Conservation (phyloP, 1,140 invertebrate genomes). For the honey bee (Apis mellifera) region DNA sequence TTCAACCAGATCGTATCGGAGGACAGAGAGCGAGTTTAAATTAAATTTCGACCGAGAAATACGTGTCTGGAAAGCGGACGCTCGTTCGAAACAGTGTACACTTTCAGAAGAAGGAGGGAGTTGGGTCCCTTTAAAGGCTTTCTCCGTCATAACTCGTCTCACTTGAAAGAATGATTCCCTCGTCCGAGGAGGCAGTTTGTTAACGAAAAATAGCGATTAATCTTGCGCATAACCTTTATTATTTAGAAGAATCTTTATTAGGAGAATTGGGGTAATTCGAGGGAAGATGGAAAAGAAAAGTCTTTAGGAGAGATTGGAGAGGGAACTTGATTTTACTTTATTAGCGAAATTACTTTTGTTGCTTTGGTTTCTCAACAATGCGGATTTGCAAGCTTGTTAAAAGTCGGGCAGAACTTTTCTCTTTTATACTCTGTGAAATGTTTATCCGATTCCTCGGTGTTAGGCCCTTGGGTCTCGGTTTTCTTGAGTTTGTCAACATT, state of each 20-base stretch:
- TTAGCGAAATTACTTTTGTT: not conserved
- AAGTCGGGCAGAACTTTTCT: not conserved
- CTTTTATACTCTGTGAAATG: no score
- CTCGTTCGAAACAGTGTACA: not conserved
- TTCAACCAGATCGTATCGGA: slow-evolving; percentile 50
- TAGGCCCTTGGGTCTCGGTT: no score
- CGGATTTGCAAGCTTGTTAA: not conserved
- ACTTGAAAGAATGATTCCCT: not conserved
- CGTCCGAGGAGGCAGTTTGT: slow-evolving; percentile 1
- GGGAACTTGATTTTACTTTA: not conserved
- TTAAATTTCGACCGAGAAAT: slow-evolving; percentile 46
- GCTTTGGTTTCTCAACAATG: not conserved
- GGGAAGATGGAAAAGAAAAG: no score
- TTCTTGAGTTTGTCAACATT: no score
- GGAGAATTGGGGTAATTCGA: slow-evolving; percentile 17
- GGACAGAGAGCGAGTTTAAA: slow-evolving; percentile 46
- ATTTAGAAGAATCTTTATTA: no score
- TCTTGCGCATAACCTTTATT: not conserved
- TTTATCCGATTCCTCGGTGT: no score
- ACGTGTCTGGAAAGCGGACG: not conserved
- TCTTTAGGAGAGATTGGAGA: not conserved
- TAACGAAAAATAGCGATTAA: slow-evolving; percentile 35
- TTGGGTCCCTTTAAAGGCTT: slow-evolving; percentile 13
- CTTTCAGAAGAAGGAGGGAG: not conserved
- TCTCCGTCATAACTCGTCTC: slow-evolving; percentile 2